Base-by-base conservation (phyloP, 2,888 invertebrate species). In the Drosophila testacea region DNA sequence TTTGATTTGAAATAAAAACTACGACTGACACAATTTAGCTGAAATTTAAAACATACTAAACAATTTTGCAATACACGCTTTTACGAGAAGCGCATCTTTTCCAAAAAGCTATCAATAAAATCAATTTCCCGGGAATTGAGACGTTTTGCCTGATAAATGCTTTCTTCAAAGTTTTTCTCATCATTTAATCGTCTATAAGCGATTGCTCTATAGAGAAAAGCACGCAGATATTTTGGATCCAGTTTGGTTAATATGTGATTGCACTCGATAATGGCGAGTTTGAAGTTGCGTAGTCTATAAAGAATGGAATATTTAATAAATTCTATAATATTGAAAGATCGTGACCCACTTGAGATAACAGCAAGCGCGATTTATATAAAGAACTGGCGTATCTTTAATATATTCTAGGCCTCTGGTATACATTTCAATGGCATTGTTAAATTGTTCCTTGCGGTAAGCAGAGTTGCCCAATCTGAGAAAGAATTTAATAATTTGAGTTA, bases 301-400 rank as follows among this genome's bases (percentile, higher is more conserved):
- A 11, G 0, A 47, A 7, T n/a, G 7, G 4, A 13, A 28, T 6
- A 34, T 10, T 10, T 5, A 22, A 7, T 6, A 6, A 4, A 27
- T 32, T 22, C 4, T 4, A 32, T 10, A 13, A 22, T 22, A 3
- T 1, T 22, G 22, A 22, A 2, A 3, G 22, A 22, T 10, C 4
- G n/a, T 11, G 16, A 60, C 73, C 13, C n/a, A 85, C 85, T 70
- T 85, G 4, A 81, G 51, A n/a, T 61, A 34, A 16, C 80, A 80
- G 22, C 80, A 50, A 6, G 80, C 84, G 0, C 84, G 84, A 70
- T 88, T 85, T 0, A 84, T 22, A 42, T 87, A 84, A 0, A 85
- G 57, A 2, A 85, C 85, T 0, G 78, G 74, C 0, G 89, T 73
- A 60, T 88, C 79, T 0, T 22, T 39, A 0, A 85, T 66, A 13